These are phyloP conservation scores for Fratercula arctica DNA, from an alignment of 2,797 vertebrate genomes.

Conservation along the genomic window DNA sequence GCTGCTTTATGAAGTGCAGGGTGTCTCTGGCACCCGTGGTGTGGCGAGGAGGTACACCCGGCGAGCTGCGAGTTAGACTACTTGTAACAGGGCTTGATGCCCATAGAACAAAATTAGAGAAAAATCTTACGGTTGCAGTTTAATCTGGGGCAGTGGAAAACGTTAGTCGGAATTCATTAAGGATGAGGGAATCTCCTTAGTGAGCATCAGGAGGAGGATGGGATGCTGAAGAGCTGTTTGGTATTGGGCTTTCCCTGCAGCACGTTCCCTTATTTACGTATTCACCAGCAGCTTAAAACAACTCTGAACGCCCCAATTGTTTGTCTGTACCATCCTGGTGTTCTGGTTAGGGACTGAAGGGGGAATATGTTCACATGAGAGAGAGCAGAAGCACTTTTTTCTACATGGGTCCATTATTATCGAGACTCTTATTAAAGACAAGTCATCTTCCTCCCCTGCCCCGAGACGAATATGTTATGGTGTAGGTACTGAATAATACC, in stretches of 20 bases:
- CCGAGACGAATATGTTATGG: background rate
- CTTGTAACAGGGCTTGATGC: background rate
- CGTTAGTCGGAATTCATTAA: conserved; percentile 2
- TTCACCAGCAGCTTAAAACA: background rate
- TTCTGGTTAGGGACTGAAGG: background rate
- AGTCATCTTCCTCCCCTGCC: background rate
- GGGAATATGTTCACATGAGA: background rate
- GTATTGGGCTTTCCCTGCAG: background rate
- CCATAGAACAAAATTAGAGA: background rate
- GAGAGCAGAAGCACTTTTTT: background rate
- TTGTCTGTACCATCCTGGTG: background rate
- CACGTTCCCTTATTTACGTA: background rate
- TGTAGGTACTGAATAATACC: background rate
- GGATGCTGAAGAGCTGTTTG: background rate
- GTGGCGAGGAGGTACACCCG: background rate
- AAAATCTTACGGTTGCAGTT: background rate
- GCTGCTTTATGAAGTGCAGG: background rate
- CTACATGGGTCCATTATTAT: fast-evolving
- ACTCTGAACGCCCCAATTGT: background rate
- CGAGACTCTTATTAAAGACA: background rate
- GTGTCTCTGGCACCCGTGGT: background rate
- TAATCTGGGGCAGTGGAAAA: conserved; percentile 16
- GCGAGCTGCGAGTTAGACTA: background rate
- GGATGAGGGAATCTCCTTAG: conserved; percentile 45
- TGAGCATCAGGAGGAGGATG: background rate